A percentile compares a stretch with the other conserved stretches of the same genome.
phyloP scores from a whole-genome alignment of 2,797 vertebrate species.

The Acanthurus tractus region DNA sequence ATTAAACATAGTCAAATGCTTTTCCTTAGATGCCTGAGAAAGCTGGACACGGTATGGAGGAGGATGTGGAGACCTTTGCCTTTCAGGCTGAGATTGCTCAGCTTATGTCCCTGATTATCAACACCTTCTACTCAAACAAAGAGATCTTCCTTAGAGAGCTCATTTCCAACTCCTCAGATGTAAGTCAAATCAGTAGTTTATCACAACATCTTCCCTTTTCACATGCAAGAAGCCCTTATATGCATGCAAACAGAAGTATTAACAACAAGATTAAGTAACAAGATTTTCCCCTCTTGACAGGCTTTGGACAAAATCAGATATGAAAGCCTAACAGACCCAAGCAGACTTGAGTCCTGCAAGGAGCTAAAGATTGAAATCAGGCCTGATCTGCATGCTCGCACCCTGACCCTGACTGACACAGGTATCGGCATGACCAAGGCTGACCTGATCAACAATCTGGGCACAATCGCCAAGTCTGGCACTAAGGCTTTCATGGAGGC shows the following conservation, averaged over 20 bases:
- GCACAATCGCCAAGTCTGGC: constrained; percentile 86
- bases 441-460: constrained; percentile 87
- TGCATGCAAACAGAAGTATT: constrained; percentile 11
- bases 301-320: constrained; percentile 86
- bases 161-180: constrained; percentile 85
- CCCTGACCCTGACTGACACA: constrained; percentile 77
- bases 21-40: constrained; percentile 79
- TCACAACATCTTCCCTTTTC: not conserved
- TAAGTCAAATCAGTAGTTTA: constrained; percentile 60
- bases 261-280: no score
- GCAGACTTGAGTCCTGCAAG: constrained; percentile 83
- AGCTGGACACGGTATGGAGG: constrained; percentile 72
- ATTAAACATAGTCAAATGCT: constrained; percentile 6
- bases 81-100: constrained; percentile 87
- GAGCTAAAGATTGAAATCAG: constrained; percentile 77
- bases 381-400: constrained; percentile 77
- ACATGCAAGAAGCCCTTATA: not conserved
- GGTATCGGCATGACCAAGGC: constrained; percentile 88
- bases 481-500: constrained; percentile 87
- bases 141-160: constrained; percentile 86
- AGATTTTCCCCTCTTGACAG: constrained; percentile 29
- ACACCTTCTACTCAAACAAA: constrained; percentile 86
- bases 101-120: constrained; percentile 87
- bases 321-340: constrained; percentile 81
- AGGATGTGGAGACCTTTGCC: constrained; percentile 82